Conservation (phyloP, 2,113 vertebrate species). For the Oceanites oceanicus region DNA sequence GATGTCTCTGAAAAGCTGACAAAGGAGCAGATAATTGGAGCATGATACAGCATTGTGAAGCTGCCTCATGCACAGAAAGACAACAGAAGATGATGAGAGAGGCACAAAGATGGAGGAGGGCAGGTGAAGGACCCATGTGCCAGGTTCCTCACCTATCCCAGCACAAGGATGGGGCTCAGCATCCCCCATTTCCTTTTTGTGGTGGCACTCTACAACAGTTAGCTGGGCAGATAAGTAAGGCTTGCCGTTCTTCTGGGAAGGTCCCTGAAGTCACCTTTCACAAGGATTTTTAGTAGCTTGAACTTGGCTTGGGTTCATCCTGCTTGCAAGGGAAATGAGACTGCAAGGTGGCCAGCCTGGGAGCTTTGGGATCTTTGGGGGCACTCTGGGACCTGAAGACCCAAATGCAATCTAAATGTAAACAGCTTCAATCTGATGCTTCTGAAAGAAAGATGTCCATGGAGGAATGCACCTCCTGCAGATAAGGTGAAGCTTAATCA, state of each 20-base stretch:
- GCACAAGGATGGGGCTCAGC: neutral
- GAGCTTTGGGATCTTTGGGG: neutral
- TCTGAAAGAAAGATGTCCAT: neutral
- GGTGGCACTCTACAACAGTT: neutral
- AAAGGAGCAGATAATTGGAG: neutral
- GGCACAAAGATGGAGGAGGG: neutral
- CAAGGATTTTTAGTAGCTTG: neutral
- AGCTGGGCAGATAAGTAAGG: neutral
- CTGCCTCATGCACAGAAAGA: neutral
- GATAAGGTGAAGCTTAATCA: neutral
- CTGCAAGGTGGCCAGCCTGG: neutral
- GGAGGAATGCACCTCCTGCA: neutral
- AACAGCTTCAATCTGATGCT: neutral
- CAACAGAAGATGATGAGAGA: neutral
- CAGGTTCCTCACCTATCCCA: neutral
- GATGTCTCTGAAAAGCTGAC: neutral
- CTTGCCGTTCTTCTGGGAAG: neutral
- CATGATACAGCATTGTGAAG: neutral
- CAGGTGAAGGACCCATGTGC: neutral
- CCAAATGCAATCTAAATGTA: neutral
- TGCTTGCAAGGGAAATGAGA: neutral
- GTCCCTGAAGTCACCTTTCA: neutral
- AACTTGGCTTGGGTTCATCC: neutral
- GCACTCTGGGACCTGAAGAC: neutral
- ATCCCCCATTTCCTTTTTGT: neutral